phyloP scores from a whole-genome alignment of 2,113 vertebrate species.

The Odobenus rosmarus region DNA sequence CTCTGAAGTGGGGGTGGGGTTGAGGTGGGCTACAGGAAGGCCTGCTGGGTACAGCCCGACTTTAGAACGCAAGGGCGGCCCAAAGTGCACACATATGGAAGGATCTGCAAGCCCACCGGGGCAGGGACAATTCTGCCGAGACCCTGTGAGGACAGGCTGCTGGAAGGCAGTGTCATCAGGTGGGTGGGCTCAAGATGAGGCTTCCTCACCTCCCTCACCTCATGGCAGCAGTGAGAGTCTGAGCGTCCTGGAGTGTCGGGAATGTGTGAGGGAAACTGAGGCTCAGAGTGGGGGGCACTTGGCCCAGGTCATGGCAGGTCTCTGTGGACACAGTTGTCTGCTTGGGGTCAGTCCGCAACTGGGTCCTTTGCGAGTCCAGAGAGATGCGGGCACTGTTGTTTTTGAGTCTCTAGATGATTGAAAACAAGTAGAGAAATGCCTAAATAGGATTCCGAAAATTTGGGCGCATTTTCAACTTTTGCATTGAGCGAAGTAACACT shows the following conservation, averaged over 20 bases:
- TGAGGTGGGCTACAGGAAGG: neutral
- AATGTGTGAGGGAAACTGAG: neutral
- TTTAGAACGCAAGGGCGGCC: neutral
- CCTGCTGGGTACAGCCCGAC: neutral
- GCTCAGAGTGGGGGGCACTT: neutral
- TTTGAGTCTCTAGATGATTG: neutral
- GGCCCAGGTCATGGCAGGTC: neutral
- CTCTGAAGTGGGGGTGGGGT: neutral
- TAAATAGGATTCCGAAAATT: neutral
- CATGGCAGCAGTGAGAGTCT: neutral
- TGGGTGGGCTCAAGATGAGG: neutral
- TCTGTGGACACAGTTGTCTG: neutral
- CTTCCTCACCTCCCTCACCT: neutral
- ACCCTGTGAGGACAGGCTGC: neutral
- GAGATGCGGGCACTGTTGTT: neutral
- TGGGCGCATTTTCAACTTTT: neutral
- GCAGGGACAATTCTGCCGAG: neutral
- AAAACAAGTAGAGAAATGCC: neutral
- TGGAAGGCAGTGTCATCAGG: neutral
- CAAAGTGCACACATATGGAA: neutral
- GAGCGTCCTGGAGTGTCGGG: neutral
- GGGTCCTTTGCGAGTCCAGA: neutral
- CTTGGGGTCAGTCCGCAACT: neutral
- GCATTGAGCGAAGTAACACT: neutral
- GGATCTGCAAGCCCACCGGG: neutral